phyloP scores from a whole-genome alignment of 2,888 invertebrate genomes.

The Melinopterus prodromus region DNA sequence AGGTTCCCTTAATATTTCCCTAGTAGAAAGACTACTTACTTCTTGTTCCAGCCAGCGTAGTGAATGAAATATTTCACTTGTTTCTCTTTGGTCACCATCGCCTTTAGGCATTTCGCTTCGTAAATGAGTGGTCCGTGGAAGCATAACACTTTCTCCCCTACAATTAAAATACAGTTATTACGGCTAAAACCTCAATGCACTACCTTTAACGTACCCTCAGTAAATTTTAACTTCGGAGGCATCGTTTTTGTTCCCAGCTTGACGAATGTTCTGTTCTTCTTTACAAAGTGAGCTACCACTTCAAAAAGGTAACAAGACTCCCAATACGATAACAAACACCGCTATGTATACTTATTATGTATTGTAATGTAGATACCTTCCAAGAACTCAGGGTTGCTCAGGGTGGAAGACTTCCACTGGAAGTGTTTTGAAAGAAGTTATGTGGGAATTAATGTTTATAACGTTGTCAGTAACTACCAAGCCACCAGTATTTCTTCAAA shows the following conservation, averaged over 20 bases:
- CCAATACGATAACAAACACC: no score
- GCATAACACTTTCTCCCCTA: slow-evolving; percentile 91
- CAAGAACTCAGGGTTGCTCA: no score
- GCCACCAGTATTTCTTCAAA: no score
- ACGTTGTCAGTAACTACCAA: no score
- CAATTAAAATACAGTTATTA: slow-evolving; percentile 49
- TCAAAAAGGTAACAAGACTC: no score
- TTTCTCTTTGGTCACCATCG: slow-evolving; percentile 83
- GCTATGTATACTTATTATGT: no score
- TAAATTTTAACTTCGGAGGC: slow-evolving; percentile 77
- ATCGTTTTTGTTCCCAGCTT: slow-evolving; percentile 48
- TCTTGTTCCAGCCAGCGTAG: slow-evolving; percentile 98
- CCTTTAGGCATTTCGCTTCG: slow-evolving; percentile 94
- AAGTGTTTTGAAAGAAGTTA: no score
- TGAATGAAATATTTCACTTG: slow-evolving; percentile 92
- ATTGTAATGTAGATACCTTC: no score
- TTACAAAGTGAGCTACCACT: no score
- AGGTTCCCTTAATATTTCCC: background rate
- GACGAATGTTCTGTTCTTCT: background rate
- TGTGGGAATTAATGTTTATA: no score
- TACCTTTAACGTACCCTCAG: slow-evolving; percentile 67
- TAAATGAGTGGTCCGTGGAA: slow-evolving; percentile 96
- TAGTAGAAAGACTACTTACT: slow-evolving; percentile 67
- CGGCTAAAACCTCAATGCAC: slow-evolving; percentile 18
- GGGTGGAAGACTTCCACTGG: no score